Percentiles rank a stretch among this genome's conserved stretches.
Conservation (phyloP, 2,113 vertebrate genomes). For the Ia io region DNA sequence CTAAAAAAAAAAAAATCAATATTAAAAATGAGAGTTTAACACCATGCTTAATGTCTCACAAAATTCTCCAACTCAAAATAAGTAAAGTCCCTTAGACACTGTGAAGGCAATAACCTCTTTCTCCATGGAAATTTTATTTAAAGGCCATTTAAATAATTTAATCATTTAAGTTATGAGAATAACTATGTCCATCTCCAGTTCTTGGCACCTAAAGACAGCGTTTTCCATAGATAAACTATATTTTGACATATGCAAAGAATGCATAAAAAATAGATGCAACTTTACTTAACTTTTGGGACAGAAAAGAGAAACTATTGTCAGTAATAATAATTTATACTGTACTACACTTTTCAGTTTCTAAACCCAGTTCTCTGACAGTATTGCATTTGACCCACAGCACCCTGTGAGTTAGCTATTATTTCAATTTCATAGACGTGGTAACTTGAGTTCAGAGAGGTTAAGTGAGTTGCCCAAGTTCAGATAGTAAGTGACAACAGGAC, state of each 20-base stretch:
- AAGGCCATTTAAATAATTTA: not conserved
- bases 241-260: not conserved
- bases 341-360: not conserved
- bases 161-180: not conserved
- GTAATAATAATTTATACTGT: slow-evolving; percentile 11
- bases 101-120: not conserved
- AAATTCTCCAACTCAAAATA: not conserved
- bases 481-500: slow-evolving; percentile 65
- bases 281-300: not conserved
- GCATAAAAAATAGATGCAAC: not conserved
- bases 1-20: not conserved
- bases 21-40: not conserved
- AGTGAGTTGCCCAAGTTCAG: slow-evolving; percentile 68
- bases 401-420: slow-evolving; percentile 63
- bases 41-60: not conserved
- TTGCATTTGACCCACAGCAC: slow-evolving; percentile 54
- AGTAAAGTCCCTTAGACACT: not conserved
- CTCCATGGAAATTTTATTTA: not conserved
- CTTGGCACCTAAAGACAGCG: not conserved
- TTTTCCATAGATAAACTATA: not conserved
- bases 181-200: not conserved
- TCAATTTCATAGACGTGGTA: slow-evolving; percentile 63
- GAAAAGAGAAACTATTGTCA: not conserved
- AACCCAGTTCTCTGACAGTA: slow-evolving; percentile 45
- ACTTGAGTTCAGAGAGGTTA: slow-evolving; percentile 64